Percentiles rank a stretch among this genome's conserved stretches.
Evolutionary conservation across 1,140 invertebrate species (phyloP).

Genomic region (Drosophila burlai): DNA sequence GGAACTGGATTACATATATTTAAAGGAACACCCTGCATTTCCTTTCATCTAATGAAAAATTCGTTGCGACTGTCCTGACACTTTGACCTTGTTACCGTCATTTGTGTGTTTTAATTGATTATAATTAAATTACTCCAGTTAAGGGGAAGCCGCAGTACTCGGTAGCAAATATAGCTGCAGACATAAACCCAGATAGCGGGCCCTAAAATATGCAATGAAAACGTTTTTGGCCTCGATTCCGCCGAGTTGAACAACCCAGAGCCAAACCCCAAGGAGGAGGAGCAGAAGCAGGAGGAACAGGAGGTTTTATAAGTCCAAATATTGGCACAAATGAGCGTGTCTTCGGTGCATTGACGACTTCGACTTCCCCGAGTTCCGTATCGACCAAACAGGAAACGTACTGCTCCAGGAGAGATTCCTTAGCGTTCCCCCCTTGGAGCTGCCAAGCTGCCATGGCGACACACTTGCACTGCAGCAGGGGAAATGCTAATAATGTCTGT

Average conservation of each 20-base stretch:
- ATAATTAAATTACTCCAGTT: constrained; percentile 33
- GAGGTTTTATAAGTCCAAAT: constrained; percentile 29
- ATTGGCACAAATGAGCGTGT: constrained; percentile 77
- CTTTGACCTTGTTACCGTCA: constrained; percentile 34
- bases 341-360: constrained; percentile 62
- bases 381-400: constrained; percentile 68
- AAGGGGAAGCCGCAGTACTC: background rate
- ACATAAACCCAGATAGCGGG: constrained; percentile 27
- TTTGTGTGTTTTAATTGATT: constrained; percentile 20
- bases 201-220: constrained; percentile 65
- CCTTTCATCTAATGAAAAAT: background rate
- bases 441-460: constrained; percentile 34
- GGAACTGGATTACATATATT: no score
- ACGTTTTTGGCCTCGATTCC: constrained; percentile 72
- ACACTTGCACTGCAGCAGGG: constrained; percentile 49
- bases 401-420: constrained; percentile 5
- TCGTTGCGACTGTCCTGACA: constrained; percentile 12
- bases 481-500: constrained; percentile 68
- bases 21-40: no score
- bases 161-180: constrained; percentile 51
- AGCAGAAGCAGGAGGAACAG: background rate
- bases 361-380: constrained; percentile 44
- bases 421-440: constrained; percentile 22
- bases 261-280: background rate
- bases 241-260: constrained; percentile 69